Evolutionary conservation across 2,888 invertebrate species (phyloP), one percentile per base, ranked within the genome.

Genomic region (Creontiades dilutus): DNA sequence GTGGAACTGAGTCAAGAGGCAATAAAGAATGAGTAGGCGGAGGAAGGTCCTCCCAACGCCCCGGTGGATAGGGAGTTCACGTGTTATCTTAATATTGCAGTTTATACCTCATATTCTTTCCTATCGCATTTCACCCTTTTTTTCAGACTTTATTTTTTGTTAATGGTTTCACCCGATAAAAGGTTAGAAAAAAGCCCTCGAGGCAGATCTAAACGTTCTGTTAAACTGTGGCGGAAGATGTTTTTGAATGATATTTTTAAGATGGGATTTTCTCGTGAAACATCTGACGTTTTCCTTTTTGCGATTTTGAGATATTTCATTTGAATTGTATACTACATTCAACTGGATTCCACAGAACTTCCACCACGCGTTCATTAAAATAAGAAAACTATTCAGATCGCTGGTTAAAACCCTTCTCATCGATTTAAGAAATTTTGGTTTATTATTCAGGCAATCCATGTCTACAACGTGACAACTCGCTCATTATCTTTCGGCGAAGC

Each of bases 1-100:
- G 68, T 68, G 68, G 68, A 68, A 68, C 68, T 68, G 68, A 68
- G 68, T 68, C 68, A 68, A 68, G 68, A 23, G 68, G 68, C 68
- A 68, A 68, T 68, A 68, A 68, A 68, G 68, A 68, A 68, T 68
- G 68, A 68, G 68, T 68, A 68, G 68, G 68, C 9, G 68, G 68
- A 68, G 27, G 68, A 23, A 9, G 19, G 68, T 68, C 7, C 37
- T 37, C 37, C 7, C 37, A 37, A 37, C 37, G 19, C 68, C 68
- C 11, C 3, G 68, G 23, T 23, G 68, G 7, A 4, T 7, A 7
- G 37, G 37, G 68, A 23, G 68, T 68, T 68, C 68, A 68, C 68
- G 23, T 68, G 68, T 23, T 68, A 68, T 68, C 68, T 68, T 68
- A 68, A 68, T 68, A 68, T 68, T 68, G 23, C 68, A 68, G 68